Evolutionary conservation across 1,140 invertebrate species (phyloP), one percentile per base, ranked within the genome.

Genomic region (Diplogasteroides magnus): DNA sequence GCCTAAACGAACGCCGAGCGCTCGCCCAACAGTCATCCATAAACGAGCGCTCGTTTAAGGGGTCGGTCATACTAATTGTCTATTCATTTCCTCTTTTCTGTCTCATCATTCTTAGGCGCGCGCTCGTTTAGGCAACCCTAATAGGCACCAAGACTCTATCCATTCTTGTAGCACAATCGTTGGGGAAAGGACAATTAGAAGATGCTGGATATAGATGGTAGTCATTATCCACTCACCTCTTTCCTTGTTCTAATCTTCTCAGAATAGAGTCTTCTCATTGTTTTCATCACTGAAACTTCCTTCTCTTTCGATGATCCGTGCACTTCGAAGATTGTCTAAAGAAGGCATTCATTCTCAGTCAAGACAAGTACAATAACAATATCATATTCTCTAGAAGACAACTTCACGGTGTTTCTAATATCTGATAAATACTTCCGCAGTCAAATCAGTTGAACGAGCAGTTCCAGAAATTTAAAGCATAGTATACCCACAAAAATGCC

Each of bases 261-360:
- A 61, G 64, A 65, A 76, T 86, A 84, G 1, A 74, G 65, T 27
- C 79, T 78, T 63, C 87, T 76, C 74, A 88, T 88, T n/a, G 76
- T 73, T 68, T 85, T 83, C 87, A 88, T 88, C 3, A 88, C 79
- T 13, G 74, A 73, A 67, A 83, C 83, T 11, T 79, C 81, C 56
- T 76, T 68, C 0, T 90, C 91, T 72, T 91, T 91, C 66, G 89
- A 88, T 68, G 90, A 91, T 3, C 88, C 87, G 67, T 91, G 90
- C 29, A 97, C 87, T 85, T 97, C 94, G 85, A 98, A 94, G 77
- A 98, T 90, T 13, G 93, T 97, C 91, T 95, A 79, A 32, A 88
- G 19, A 48, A 48, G 37, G 37, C 37, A 11, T 48, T 48, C 37
- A 19, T 48, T 19, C 37, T 19, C 37, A 48, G 37, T 11, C 37